A percentile compares a stretch with the other conserved stretches of the same genome.
Conservation (phyloP, 2,797 vertebrate genomes). For the Fundulus diaphanus region DNA sequence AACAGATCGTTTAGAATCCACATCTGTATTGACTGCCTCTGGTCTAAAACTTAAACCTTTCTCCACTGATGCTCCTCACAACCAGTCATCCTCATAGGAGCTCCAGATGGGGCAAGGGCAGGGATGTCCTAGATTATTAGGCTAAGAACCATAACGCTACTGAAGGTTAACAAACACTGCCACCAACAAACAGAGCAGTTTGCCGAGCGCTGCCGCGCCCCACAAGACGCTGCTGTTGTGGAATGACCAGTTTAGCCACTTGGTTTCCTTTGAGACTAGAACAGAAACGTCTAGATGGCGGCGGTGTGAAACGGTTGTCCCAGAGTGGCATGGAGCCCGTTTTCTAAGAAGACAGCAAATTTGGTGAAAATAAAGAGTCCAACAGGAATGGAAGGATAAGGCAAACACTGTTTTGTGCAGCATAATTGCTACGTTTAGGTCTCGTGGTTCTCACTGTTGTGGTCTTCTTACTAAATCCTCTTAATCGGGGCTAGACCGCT, state of each 20-base stretch:
- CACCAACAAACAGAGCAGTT: constrained; percentile 1
- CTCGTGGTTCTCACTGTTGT: constrained; percentile 11
- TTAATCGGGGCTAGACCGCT: constrained; percentile 64
- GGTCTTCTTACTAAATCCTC: constrained; percentile 64
- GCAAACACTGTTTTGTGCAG: constrained; percentile 29
- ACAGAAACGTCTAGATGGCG: constrained; percentile 14
- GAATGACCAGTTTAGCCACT: constrained; percentile 44
- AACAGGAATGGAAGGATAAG: constrained; percentile 34
- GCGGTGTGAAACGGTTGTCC: constrained; percentile 5
- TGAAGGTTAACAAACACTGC: too few species aligned
- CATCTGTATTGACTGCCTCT: too few species aligned
- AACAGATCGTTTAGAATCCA: too few species aligned
- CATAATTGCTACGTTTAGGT: constrained; percentile 32
- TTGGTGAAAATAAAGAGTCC: constrained; percentile 34
- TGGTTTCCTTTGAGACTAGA: constrained; percentile 37
- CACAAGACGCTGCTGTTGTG: constrained; percentile 41
- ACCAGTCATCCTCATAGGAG: not conserved
- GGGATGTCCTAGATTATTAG: too few species aligned
- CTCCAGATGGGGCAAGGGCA: not conserved
- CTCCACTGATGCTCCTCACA: too few species aligned
- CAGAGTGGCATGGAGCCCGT: constrained; percentile 25
- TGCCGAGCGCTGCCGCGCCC: constrained; percentile 21
- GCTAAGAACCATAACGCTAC: too few species aligned
- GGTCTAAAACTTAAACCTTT: too few species aligned
- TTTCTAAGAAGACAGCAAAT: constrained; percentile 32